Evolutionary conservation across 1,140 invertebrate species (phyloP).

Genomic region (Stegodyphus mimosarum): DNA sequence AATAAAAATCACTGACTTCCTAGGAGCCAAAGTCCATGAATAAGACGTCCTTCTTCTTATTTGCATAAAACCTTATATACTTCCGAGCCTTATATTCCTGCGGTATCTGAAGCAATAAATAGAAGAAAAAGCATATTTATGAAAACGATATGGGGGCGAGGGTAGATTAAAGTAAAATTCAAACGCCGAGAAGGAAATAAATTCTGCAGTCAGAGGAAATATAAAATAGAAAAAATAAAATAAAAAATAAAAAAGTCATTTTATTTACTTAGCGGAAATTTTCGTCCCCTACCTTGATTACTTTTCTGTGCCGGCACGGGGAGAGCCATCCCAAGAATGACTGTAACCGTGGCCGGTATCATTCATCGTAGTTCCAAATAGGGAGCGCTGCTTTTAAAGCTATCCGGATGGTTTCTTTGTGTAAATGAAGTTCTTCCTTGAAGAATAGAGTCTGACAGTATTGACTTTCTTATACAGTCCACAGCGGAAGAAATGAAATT

Average conservation of each 20-base stretch:
- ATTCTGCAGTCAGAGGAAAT: background rate
- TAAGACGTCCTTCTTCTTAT: background rate
- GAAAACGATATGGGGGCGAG: constrained; percentile 37
- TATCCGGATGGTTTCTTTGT: constrained; percentile 54
- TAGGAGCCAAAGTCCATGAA: background rate
- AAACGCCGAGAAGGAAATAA: constrained; percentile 20
- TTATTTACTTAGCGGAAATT: constrained; percentile 43
- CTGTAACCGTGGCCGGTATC: constrained; percentile 26
- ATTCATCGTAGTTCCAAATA: constrained; percentile 29
- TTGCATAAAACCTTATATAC: constrained; percentile 30
- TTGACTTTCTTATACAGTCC: constrained; percentile 12
- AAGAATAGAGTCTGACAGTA: constrained; percentile 21
- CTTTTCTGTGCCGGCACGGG: constrained; percentile 6
- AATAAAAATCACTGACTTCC: background rate
- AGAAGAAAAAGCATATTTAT: constrained; percentile 51
- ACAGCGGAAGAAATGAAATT: background rate
- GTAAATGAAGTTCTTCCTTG: constrained; percentile 39
- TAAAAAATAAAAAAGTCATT: constrained; percentile 39
- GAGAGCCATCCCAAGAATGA: constrained; percentile 27
- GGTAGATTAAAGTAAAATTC: constrained; percentile 48
- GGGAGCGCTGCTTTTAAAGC: constrained; percentile 28
- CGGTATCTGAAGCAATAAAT: constrained; percentile 38
- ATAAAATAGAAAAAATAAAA: background rate
- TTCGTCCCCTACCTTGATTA: constrained; percentile 23
- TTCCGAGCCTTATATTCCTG: background rate